Percentiles rank a stretch among this genome's conserved stretches.
Conservation (phyloP, 2,797 vertebrate species). For the Acanthurus leucopareius region DNA sequence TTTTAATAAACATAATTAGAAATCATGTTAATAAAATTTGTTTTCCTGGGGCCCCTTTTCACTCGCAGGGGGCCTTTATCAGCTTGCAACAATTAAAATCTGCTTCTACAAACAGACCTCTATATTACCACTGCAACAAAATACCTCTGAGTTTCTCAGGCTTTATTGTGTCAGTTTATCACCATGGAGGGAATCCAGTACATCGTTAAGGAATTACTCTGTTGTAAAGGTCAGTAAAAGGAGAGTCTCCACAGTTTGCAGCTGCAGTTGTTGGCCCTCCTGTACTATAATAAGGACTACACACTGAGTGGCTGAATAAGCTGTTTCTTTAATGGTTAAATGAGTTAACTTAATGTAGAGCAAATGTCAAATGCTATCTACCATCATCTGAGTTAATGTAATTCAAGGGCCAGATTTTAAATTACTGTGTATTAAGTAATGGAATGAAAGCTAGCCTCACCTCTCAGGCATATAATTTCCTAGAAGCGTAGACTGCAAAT, state of each 20-base stretch:
- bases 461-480: constrained; percentile 62
- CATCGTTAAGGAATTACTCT: constrained; percentile 31
- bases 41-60: constrained; percentile 19
- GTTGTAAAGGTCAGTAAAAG: constrained; percentile 45
- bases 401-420: constrained; percentile 67
- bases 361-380: constrained; percentile 61
- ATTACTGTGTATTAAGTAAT: constrained; percentile 61
- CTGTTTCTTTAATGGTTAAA: constrained; percentile 49
- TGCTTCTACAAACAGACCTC: constrained; percentile 7
- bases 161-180: constrained; percentile 53
- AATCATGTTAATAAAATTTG: constrained; percentile 10
- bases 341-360: constrained; percentile 54
- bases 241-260: constrained; percentile 11
- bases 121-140: constrained; percentile 45
- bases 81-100: constrained; percentile 39
- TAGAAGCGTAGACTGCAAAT: constrained; percentile 45
- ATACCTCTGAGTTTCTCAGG: constrained; percentile 5
- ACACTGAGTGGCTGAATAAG: constrained; percentile 30
- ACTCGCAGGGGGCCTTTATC: constrained; percentile 7
- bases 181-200: constrained; percentile 20
- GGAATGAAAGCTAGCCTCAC: constrained; percentile 58
- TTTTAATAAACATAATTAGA: constrained; percentile 40
- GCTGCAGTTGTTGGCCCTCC: constrained; percentile 6
- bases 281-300: constrained; percentile 6
- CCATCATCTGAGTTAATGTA: constrained; percentile 55